These are phyloP conservation scores for Phaenicophaeus curvirostris DNA, from an alignment of 2,797 vertebrate species.

Conservation along the genomic window DNA sequence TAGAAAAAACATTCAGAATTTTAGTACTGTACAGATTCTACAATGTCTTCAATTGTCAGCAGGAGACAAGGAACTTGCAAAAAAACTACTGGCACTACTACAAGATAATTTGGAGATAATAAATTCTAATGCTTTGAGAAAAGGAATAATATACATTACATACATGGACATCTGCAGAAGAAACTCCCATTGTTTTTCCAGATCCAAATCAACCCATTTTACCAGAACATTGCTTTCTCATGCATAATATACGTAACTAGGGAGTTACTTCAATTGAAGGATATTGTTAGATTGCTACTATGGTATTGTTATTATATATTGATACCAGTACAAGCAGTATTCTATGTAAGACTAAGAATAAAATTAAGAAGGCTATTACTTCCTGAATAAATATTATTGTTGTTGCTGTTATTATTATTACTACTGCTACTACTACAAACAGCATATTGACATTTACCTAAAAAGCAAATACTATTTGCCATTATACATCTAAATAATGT, in stretches of 20 bases:
- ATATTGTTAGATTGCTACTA: not conserved
- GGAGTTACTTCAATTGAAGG: not conserved
- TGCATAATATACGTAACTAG: not conserved
- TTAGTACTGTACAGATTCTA: not conserved
- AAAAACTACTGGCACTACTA: constrained; percentile 3
- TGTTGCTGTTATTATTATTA: not conserved
- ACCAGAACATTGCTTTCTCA: not conserved
- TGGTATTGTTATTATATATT: not conserved
- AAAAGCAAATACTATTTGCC: not conserved
- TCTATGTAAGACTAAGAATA: not conserved
- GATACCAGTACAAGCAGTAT: not conserved
- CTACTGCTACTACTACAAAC: not conserved
- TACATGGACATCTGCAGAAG: not conserved
- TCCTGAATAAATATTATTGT: not conserved
- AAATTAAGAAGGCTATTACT: not conserved
- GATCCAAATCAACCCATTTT: not conserved
- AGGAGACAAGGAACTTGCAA: constrained; percentile 5
- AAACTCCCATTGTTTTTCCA: not conserved
- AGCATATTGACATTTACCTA: not conserved
- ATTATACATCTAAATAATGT: not conserved
- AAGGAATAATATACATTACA: not conserved
- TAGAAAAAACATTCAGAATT: not conserved
- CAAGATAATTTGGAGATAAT: not conserved
- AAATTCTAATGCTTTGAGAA: constrained; percentile 6
- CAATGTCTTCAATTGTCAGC: not conserved